A percentile compares a stretch with the other conserved stretches of the same genome.
Evolutionary conservation across 2,113 vertebrate genomes (phyloP).

Genomic region (Apistogramma diplotaenia): DNA sequence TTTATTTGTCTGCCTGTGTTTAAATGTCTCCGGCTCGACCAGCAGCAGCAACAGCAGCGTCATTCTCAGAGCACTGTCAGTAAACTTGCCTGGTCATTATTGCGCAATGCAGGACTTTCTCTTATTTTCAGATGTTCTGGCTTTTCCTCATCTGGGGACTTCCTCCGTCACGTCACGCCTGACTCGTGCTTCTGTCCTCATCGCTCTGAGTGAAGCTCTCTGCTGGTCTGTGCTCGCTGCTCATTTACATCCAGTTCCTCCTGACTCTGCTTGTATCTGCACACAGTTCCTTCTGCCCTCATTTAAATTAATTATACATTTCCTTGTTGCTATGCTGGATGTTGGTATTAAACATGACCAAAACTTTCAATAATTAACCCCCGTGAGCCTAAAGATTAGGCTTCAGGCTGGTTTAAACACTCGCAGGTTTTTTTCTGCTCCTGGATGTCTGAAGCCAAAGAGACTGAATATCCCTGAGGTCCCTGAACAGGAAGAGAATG

Average conservation of each 20-base stretch:
- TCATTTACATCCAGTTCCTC: background rate
- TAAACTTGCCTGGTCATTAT: background rate
- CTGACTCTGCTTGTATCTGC: background rate
- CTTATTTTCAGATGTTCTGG: background rate
- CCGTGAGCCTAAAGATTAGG: too few species aligned
- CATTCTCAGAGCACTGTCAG: background rate
- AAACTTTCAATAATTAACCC: too few species aligned
- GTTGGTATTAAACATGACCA: background rate
- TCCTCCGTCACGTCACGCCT: background rate
- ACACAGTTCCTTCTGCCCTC: background rate
- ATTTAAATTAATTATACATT: too few species aligned
- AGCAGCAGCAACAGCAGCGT: background rate
- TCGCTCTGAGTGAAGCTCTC: background rate
- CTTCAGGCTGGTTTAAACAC: background rate
- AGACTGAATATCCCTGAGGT: fast-evolving
- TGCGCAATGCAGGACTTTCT: background rate
- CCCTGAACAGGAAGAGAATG: too few species aligned
- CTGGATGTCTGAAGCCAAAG: background rate
- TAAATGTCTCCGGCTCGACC: background rate
- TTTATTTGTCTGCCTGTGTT: background rate
- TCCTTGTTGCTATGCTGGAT: background rate
- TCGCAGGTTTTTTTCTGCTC: background rate
- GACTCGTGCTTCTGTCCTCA: background rate
- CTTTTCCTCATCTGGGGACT: background rate
- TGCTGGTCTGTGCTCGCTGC: background rate